Evolutionary conservation across 2,888 invertebrate genomes (phyloP), one percentile per base, ranked within the genome.

Genomic region (Siphonodentalium dalli): DNA sequence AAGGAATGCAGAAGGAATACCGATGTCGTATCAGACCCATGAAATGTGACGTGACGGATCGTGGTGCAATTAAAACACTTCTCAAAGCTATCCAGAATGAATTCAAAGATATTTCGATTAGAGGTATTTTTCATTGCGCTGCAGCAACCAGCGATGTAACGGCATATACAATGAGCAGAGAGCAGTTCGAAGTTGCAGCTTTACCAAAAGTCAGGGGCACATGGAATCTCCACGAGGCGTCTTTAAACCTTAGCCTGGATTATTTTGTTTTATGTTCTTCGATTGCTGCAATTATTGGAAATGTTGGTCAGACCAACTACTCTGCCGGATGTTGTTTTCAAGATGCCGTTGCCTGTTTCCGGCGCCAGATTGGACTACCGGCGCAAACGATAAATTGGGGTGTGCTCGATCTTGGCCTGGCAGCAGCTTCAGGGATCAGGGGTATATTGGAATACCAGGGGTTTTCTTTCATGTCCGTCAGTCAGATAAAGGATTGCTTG

Each of bases 321-420:
- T 70, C 68, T 3, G 70, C 71, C 8, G 72, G 61, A n/a, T 72
- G 72, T 38, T 59, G 66, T 5, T 74, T 74, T 41, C 54, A 67
- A 49, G 74, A 74, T 45, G 49, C 67, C 1, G 43, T 74, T 20
- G 68, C 68, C 5, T 54, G 59, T 33, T 69, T 63, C 49, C 59
- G 74, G 9, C 51, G 65, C 15, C 33, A 45, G 13, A 35, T 52
- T 15, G 66, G 65, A 5, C 46, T 68, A 2, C 31, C 65, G 1
- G 72, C 58, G 1, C 69, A 71, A 53, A 54, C 56, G 21, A 70
- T 74, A 9, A 70, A 72, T 44, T 74, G 72, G 74, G 71, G 72
- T n/a, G 60, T 68, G 7, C 57, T 73, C 4, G 58, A 54, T 39
- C 51, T 71, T 7, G 71, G 71, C 18, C 65, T 73, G 64, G 61